Base-by-base conservation (phyloP, 2,888 invertebrate genomes). In the Ectemnius lituratus region DNA sequence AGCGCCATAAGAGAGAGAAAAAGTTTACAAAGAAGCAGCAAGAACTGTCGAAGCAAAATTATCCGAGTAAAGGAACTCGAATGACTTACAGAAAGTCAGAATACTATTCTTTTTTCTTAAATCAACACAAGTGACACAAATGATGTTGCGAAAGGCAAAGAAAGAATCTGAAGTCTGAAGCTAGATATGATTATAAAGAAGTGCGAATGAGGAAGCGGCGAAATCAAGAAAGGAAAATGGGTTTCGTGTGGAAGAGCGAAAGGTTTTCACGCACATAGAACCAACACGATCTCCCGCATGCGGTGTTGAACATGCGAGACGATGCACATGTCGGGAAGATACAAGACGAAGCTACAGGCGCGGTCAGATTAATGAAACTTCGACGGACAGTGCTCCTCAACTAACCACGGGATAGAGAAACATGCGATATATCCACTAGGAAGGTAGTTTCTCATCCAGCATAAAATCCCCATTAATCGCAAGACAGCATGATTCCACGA, bases 281-380 rank as follows among this genome's bases (percentile, higher is more conserved):
- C 37, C 8, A 37, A 6, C 69, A 62, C 62, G 46, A 27, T 61
- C 57, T 28, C 56, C 14, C 20, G 58, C 58, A 62, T 56, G 61
- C 27, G 61, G 61, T 64, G 62, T 46, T 47, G 70, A 82, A 76
- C 66, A 76, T 73, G 76, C 69, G 80, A 80, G 78, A 69, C 70
- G 75, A 66, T 75, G 76, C 80, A 76, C 78, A 79, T 71, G 79
- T 73, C 78, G 78, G 70, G 71, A 49, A 72, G 81, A 77, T 73
- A 80, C 79, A 76, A 81, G 83, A 82, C 80, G 82, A 82, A 79
- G 80, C 67, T 83, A 76, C 82, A 87, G 86, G 87, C 88, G 87
- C 86, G 88, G 86, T 84, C 87, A 84, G 85, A 88, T 87, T 88
- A 88, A 89, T 86, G 88, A 87, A 88, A 86, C 85, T 86, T 84